Base-by-base conservation (phyloP, 2,888 invertebrate genomes). In the Drosophila formosana region DNA sequence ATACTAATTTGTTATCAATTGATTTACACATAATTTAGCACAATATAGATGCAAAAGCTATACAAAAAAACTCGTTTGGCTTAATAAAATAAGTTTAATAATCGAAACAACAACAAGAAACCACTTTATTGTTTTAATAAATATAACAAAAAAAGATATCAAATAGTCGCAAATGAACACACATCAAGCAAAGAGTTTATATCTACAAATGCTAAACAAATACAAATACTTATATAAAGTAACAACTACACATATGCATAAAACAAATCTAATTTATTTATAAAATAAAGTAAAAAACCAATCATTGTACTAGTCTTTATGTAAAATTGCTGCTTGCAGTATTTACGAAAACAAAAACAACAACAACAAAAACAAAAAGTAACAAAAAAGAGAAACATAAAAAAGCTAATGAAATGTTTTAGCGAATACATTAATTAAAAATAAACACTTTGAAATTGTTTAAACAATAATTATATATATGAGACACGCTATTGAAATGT, bases 211-310 rank as follows among this genome's bases (percentile, higher is more conserved):
- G 47, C 68, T 75, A 73, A 63, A 63, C 53, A 57, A 66, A 70
- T 55, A 66, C 55, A 70, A 58, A 69, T 67, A 73, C 67, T 67
- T 71, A 79, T 65, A 68, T 53, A 56, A 64, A 56, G 56, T 67
- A 77, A 50, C 53, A 72, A 72, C 50, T 45, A 77, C 62, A 74
- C 74, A 84, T 80, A 56, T 79, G 75, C 72, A 72, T 72, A 69
- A 77, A 82, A 80, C 78, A 75, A 79, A 82, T 89, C 75, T 76
- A 80, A 84, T 89, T 88, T 86, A 80, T 81, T 88, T 84, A 80
- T 82, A 81, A 84, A 88, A 78, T 79, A 72, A 79, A 87, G 77
- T 55, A 78, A 76, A 77, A 41, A 53, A 66, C 67, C 66, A 86
- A 80, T 80, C 76, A 71, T 82, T 85, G 74, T 82, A 86, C 83